These are phyloP conservation scores for Aurelia aurita DNA, from an alignment of 30 jellyfish, hydroid and myxozoan species.

Conservation along the genomic window DNA sequence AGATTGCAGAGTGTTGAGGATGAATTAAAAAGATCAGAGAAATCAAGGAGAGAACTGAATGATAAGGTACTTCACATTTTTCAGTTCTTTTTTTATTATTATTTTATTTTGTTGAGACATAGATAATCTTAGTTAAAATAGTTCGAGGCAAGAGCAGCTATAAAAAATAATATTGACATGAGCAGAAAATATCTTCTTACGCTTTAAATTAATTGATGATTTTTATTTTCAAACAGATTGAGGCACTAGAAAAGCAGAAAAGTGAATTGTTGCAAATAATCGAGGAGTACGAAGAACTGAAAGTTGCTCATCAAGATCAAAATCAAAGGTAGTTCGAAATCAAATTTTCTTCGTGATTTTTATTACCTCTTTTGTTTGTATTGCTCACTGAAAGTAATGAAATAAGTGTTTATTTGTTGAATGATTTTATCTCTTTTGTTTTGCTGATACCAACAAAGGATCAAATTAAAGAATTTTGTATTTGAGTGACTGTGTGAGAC, in stretches of 20 bases:
- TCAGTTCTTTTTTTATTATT: too few species aligned
- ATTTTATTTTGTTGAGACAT: too few species aligned
- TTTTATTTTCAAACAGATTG: constrained; percentile 6
- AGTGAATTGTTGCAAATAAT: neutral
- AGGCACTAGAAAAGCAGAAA: constrained; percentile 11
- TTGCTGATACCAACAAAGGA: too few species aligned
- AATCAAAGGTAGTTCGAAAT: constrained; percentile 11
- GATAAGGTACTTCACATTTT: constrained; percentile 26
- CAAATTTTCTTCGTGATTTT: neutral
- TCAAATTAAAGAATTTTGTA: too few species aligned
- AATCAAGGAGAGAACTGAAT: constrained; percentile 33
- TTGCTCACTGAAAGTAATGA: neutral
- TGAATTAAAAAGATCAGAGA: constrained; percentile 43
- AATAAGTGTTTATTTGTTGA: too few species aligned
- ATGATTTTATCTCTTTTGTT: too few species aligned
- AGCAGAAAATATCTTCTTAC: too few species aligned
- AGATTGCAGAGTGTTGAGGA: constrained; percentile 23
- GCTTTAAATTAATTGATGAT: too few species aligned
- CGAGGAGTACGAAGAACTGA: constrained; percentile 25
- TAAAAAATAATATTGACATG: too few species aligned
- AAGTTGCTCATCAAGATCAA: constrained; percentile 26
- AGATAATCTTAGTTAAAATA: too few species aligned
- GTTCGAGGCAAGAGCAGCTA: too few species aligned
- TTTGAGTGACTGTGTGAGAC: too few species aligned
- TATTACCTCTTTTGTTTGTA: neutral